phyloP scores from a whole-genome alignment of 2,113 vertebrate species.

The Prietella phreatophila region DNA sequence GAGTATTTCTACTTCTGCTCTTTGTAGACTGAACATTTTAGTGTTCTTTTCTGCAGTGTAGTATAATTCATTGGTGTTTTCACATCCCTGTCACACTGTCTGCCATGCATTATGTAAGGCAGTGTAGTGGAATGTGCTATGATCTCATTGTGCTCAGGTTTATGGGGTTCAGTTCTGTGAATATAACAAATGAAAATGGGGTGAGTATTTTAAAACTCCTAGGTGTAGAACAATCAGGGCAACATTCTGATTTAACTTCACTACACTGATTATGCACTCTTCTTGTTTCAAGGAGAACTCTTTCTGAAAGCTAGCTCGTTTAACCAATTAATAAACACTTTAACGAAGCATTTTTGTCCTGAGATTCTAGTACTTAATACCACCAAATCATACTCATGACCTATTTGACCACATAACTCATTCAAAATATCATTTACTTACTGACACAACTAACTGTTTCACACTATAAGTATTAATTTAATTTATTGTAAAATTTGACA shows the following conservation, averaged over 20 bases:
- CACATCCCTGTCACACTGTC: not conserved
- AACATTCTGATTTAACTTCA: not conserved
- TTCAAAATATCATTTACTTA: not conserved
- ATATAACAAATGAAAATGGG: not conserved
- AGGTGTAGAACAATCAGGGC: not conserved
- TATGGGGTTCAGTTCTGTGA: constrained; percentile 9
- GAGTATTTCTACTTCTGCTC: not conserved
- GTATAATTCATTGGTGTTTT: not conserved
- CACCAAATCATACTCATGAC: constrained; percentile 1
- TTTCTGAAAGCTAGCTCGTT: not conserved
- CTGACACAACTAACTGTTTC: constrained; percentile 19
- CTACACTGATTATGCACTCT: not conserved
- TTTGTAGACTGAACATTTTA: not conserved
- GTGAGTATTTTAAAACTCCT: not conserved
- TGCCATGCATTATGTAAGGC: not conserved
- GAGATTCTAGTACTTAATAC: not conserved
- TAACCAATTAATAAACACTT: not conserved
- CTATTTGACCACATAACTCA: not conserved
- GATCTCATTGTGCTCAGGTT: not conserved
- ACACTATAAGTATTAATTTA: not conserved
- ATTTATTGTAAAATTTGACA: not conserved
- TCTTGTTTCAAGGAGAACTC: not conserved
- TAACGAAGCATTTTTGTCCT: not conserved
- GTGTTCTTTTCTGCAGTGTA: not conserved
- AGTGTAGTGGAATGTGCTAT: not conserved